These are phyloP conservation scores for Sceloporus undulatus DNA, from an alignment of 2,113 vertebrate species.

Conservation along the genomic window DNA sequence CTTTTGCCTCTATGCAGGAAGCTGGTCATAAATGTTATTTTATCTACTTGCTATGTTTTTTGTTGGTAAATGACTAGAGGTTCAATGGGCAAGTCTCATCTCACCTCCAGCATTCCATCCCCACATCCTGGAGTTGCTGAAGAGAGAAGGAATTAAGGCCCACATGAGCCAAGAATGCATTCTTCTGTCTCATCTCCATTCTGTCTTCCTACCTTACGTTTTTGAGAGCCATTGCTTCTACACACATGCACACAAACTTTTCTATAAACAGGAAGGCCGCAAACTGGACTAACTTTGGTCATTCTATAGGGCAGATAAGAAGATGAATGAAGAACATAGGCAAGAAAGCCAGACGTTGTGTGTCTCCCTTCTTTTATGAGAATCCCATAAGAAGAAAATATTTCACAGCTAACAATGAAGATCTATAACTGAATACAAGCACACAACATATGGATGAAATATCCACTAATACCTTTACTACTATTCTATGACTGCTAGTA, in stretches of 20 bases:
- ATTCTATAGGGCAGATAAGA: background rate
- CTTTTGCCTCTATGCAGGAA: background rate
- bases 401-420: background rate
- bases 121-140: background rate
- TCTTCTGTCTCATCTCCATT: background rate
- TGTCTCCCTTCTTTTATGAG: background rate
- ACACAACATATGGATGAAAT: background rate
- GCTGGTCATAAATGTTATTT: background rate
- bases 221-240: background rate
- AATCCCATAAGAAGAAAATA: background rate
- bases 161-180: background rate
- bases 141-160: background rate
- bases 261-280: background rate
- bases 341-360: background rate
- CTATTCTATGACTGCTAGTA: too few relatives aligned
- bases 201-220: background rate
- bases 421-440: background rate
- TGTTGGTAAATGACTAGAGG: too few relatives aligned
- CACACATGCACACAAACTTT: background rate
- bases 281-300: background rate
- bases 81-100: too few relatives aligned
- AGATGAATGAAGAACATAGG: background rate
- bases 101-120: background rate
- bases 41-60: too few relatives aligned
- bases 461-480: background rate